A percentile compares a stretch with the other conserved stretches of the same genome.
Evolutionary conservation across 2,113 vertebrate genomes (phyloP).

Genomic region (Gallinago undulata): DNA sequence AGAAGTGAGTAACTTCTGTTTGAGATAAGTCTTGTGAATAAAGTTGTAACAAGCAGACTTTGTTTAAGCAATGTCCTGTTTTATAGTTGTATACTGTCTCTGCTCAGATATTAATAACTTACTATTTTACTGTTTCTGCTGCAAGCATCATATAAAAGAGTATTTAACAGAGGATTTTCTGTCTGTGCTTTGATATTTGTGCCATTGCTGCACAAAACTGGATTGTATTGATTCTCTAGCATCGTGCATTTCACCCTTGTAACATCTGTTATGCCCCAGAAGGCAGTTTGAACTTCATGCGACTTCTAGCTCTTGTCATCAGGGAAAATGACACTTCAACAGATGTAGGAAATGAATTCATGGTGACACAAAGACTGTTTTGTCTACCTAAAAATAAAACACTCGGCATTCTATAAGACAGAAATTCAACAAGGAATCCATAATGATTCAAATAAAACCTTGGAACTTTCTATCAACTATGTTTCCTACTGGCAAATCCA

Average conservation of each 20-base stretch:
- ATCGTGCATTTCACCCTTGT: not conserved
- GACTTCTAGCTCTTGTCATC: slow-evolving; percentile 31
- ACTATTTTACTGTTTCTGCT: not conserved
- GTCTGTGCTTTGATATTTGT: not conserved
- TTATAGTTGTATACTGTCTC: not conserved
- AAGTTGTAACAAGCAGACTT: not conserved
- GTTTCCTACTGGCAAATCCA: not conserved
- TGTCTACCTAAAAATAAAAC: slow-evolving; percentile 24
- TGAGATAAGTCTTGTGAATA: not conserved
- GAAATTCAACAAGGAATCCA: not conserved
- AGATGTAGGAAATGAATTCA: slow-evolving; percentile 8
- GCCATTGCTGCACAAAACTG: not conserved
- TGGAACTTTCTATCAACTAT: not conserved
- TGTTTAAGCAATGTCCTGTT: not conserved
- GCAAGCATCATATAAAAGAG: not conserved
- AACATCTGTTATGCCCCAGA: slow-evolving; percentile 2
- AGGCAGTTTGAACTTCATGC: slow-evolving; percentile 29
- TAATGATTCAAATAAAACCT: not conserved
- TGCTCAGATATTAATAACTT: not conserved
- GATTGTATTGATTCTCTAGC: not conserved
- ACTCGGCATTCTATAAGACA: not conserved
- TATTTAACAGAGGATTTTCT: not conserved
- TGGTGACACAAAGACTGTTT: not conserved
- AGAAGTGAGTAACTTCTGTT: not conserved
- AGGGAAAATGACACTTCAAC: not conserved